A percentile compares a stretch with the other conserved stretches of the same genome.
Evolutionary conservation across 2,888 invertebrate species (phyloP).

Genomic region (Drepanosiphum platanoidis): DNA sequence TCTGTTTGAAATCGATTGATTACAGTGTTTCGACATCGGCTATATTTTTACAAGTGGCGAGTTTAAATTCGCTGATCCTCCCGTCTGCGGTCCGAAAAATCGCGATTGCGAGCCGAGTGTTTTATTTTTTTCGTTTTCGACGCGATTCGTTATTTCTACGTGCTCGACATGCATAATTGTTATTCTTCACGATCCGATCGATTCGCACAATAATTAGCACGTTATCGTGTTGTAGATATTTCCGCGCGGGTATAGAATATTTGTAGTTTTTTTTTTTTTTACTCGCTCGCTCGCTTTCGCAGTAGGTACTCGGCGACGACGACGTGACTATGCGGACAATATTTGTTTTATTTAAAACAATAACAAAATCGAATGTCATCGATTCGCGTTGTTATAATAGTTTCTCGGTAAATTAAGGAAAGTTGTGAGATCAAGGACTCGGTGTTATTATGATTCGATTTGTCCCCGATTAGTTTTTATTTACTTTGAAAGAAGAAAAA

Average conservation of each 20-base stretch:
- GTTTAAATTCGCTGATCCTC: too few relatives aligned
- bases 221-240: too few relatives aligned
- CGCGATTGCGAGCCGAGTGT: too few relatives aligned
- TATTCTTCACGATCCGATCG: too few relatives aligned
- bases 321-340: background rate
- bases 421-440: conserved; percentile 31
- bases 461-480: background rate
- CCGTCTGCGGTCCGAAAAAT: too few relatives aligned
- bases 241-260: background rate
- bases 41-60: too few relatives aligned
- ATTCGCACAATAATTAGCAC: too few relatives aligned
- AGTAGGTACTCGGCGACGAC: background rate
- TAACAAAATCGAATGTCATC: conserved; percentile 21
- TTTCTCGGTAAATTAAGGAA: background rate
- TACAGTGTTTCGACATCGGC: too few relatives aligned
- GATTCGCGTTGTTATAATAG: background rate
- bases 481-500: background rate
- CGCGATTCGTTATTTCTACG: too few relatives aligned
- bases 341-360: background rate
- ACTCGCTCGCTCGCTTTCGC: background rate
- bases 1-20: too few relatives aligned
- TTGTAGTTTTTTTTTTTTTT: background rate
- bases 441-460: background rate
- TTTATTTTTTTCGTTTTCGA: too few relatives aligned
- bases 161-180: too few relatives aligned